These are phyloP conservation scores for Oplegnathus fasciatus DNA, from an alignment of 2,113 vertebrate species.

Conservation along the genomic window DNA sequence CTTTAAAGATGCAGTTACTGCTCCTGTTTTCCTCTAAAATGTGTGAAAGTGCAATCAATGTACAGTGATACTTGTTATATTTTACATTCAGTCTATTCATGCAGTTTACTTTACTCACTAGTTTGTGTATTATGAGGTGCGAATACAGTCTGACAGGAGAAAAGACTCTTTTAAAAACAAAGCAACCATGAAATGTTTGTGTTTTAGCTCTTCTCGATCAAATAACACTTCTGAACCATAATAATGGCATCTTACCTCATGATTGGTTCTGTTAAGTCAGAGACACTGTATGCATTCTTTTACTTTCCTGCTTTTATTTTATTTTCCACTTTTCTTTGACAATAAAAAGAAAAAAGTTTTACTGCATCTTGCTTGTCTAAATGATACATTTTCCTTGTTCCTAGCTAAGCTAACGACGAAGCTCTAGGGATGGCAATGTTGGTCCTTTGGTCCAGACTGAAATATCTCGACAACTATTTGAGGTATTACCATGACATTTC, in stretches of 20 bases:
- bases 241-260: slow-evolving; percentile 52
- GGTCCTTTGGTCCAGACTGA: background rate
- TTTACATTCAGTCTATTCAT: slow-evolving; percentile 26
- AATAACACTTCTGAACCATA: slow-evolving; percentile 26
- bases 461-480: background rate
- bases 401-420: no score
- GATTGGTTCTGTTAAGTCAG: slow-evolving; percentile 44
- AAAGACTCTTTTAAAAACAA: slow-evolving; percentile 15
- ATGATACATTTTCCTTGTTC: background rate
- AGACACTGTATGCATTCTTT: slow-evolving; percentile 28
- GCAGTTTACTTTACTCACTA: slow-evolving; percentile 35
- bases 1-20: background rate
- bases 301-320: slow-evolving; percentile 44
- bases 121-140: slow-evolving; percentile 21
- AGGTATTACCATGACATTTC: no score
- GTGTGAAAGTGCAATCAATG: slow-evolving; percentile 68
- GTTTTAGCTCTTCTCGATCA: slow-evolving; percentile 34
- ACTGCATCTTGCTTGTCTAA: slow-evolving; percentile 12
- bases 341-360: slow-evolving; percentile 60
- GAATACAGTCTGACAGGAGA: background rate
- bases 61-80: slow-evolving; percentile 40
- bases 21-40: slow-evolving; percentile 16
- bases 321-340: slow-evolving; percentile 57
- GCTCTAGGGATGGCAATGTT: background rate
- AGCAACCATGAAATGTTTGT: slow-evolving; percentile 21